Evolutionary conservation across 1,140 invertebrate genomes (phyloP).

Genomic region (Nephotettix cincticeps): DNA sequence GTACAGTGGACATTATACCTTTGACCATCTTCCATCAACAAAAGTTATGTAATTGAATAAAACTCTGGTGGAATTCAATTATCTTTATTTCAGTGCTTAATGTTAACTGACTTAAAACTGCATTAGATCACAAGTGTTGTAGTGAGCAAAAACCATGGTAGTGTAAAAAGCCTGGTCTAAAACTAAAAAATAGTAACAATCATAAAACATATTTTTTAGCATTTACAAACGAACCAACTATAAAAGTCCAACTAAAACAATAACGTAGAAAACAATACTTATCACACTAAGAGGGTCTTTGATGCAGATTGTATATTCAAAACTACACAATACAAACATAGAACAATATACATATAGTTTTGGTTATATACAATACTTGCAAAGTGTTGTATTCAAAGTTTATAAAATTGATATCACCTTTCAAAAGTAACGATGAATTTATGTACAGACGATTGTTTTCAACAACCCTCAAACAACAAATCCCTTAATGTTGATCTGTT

Average conservation of each 20-base stretch:
- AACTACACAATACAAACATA: slow-evolving; percentile 2
- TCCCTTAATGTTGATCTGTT: background rate
- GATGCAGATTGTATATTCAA: background rate
- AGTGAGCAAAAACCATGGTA: slow-evolving; percentile 5
- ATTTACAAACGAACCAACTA: background rate
- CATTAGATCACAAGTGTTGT: slow-evolving; percentile 4
- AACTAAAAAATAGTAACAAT: background rate
- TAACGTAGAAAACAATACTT: slow-evolving; percentile 1
- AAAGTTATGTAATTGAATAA: too few species aligned
- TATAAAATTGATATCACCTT: slow-evolving; percentile 8
- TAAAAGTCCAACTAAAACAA: background rate
- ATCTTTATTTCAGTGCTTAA: slow-evolving; percentile 1
- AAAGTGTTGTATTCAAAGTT: slow-evolving; percentile 5
- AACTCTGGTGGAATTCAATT: too few species aligned
- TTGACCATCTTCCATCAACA: too few species aligned
- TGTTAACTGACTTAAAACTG: background rate
- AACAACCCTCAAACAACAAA: slow-evolving; percentile 5
- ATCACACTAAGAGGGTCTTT: background rate
- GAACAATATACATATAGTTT: background rate
- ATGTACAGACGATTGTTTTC: background rate
- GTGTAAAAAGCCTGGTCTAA: slow-evolving; percentile 9
- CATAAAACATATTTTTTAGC: background rate
- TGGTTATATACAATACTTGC: background rate
- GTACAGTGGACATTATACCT: too few species aligned
- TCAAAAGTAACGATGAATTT: background rate